phyloP scores from a whole-genome alignment of 2,888 invertebrate species.

The Drosophila subquinaria region DNA sequence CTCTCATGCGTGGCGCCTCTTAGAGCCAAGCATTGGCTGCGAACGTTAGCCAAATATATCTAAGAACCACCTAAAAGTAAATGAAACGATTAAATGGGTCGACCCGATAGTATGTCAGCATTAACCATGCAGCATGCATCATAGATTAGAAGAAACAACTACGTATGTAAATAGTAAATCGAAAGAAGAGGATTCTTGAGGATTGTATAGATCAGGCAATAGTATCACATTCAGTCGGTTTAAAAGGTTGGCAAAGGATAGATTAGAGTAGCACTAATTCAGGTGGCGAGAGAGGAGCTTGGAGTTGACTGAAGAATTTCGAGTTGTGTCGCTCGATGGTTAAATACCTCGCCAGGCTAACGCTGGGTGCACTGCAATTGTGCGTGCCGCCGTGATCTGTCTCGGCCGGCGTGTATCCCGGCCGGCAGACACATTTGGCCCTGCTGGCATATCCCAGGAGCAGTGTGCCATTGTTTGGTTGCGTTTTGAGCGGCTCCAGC shows the following conservation, averaged over 20 bases:
- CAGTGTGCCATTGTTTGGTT: slow-evolving; percentile 55
- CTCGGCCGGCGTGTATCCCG: slow-evolving; percentile 86
- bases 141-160: slow-evolving; percentile 11
- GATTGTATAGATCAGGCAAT: slow-evolving; percentile 11
- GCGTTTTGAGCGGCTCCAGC: slow-evolving; percentile 87
- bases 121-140: slow-evolving; percentile 24
- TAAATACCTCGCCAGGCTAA: slow-evolving; percentile 89
- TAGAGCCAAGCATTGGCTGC: slow-evolving; percentile 38
- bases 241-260: slow-evolving; percentile 22
- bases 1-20: slow-evolving; percentile 44
- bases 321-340: slow-evolving; percentile 84
- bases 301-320: slow-evolving; percentile 61
- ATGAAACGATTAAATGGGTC: slow-evolving; percentile 62
- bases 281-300: slow-evolving; percentile 41
- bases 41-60: slow-evolving; percentile 82
- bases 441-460: slow-evolving; percentile 69
- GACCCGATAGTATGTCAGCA: slow-evolving; percentile 22
- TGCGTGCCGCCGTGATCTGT: slow-evolving; percentile 70
- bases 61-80: slow-evolving; percentile 84
- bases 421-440: slow-evolving; percentile 90
- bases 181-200: slow-evolving; percentile 7
- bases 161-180: slow-evolving; percentile 3
- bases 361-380: slow-evolving; percentile 88
- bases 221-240: slow-evolving; percentile 27
- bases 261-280: slow-evolving; percentile 18